Percentiles rank a stretch among this genome's conserved stretches.
Evolutionary conservation across 2,888 invertebrate species (phyloP).

Genomic region (Platycheirus rosarum): DNA sequence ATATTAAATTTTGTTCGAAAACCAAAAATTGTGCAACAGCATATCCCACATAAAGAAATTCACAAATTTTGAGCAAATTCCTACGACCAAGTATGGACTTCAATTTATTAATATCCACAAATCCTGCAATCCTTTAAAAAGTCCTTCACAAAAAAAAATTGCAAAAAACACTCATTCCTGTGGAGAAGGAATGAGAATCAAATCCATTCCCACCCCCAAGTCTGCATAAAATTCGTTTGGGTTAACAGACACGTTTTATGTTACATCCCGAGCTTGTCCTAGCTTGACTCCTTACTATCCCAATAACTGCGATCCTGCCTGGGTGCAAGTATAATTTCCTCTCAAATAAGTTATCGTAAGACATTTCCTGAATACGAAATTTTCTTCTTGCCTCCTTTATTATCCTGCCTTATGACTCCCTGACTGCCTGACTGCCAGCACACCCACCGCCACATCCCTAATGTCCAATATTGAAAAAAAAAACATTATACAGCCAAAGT

Average conservation of each 20-base stretch:
- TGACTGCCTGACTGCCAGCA: not conserved
- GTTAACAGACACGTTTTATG: conserved; percentile 62
- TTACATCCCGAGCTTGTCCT: conserved; percentile 39
- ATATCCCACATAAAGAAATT: too few species aligned
- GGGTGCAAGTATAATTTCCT: conserved; percentile 74
- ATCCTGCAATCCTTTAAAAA: conserved; percentile 21
- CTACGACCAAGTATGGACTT: not conserved
- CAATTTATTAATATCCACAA: conserved; percentile 40
- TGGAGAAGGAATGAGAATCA: not conserved
- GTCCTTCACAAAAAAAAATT: conserved; percentile 28
- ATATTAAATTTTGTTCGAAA: too few species aligned
- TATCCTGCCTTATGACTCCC: too few species aligned
- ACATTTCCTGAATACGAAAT: conserved; percentile 74
- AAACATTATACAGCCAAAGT: conserved; percentile 54
- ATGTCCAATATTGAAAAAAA: conserved; percentile 24
- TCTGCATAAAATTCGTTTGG: conserved; percentile 57
- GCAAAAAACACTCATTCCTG: conserved; percentile 23
- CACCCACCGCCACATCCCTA: conserved; percentile 3
- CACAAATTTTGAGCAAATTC: not conserved
- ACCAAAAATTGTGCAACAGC: too few species aligned
- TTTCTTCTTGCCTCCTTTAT: conserved; percentile 22
- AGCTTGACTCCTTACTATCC: conserved; percentile 10
- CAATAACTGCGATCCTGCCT: conserved; percentile 13
- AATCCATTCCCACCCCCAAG: conserved; percentile 13
- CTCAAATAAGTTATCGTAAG: conserved; percentile 74